Evolutionary conservation across 2,113 vertebrate genomes (phyloP).

Genomic region (Callithrix jacchus): DNA sequence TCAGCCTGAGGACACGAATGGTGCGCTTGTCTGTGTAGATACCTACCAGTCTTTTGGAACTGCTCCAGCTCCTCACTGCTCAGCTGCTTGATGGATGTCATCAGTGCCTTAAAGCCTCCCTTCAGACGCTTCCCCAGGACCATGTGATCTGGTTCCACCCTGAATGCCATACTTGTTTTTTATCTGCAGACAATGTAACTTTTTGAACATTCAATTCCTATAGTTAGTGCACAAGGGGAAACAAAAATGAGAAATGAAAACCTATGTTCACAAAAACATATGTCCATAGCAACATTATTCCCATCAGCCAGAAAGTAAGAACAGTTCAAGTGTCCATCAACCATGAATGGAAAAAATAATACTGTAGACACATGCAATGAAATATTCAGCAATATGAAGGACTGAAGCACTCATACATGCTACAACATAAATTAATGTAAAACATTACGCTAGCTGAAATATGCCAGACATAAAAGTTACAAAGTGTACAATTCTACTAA

Average conservation of each 20-base stretch:
- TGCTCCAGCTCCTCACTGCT: constrained; percentile 91
- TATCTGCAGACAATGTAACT: constrained; percentile 92
- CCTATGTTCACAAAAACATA: neutral
- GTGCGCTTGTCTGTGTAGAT: neutral
- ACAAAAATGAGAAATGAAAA: neutral
- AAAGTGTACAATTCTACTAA: neutral
- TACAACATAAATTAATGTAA: neutral
- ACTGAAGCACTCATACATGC: neutral
- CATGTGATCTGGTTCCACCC: constrained; percentile 98
- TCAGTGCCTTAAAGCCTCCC: constrained; percentile 92
- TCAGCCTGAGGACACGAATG: no score
- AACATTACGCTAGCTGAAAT: neutral
- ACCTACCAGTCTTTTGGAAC: constrained; percentile 93
- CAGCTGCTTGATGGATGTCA: constrained; percentile 92
- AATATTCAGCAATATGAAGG: neutral
- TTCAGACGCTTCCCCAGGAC: constrained; percentile 97
- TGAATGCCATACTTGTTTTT: constrained; percentile 92
- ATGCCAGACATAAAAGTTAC: neutral
- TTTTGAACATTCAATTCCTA: constrained; percentile 96
- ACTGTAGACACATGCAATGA: neutral
- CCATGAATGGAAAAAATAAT: neutral
- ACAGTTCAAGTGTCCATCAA: neutral
- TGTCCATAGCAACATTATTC: neutral
- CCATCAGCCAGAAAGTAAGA: neutral
- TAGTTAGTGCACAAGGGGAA: neutral